phyloP scores from a whole-genome alignment of 1,140 invertebrate species.

The Leptopilina boulardi region DNA sequence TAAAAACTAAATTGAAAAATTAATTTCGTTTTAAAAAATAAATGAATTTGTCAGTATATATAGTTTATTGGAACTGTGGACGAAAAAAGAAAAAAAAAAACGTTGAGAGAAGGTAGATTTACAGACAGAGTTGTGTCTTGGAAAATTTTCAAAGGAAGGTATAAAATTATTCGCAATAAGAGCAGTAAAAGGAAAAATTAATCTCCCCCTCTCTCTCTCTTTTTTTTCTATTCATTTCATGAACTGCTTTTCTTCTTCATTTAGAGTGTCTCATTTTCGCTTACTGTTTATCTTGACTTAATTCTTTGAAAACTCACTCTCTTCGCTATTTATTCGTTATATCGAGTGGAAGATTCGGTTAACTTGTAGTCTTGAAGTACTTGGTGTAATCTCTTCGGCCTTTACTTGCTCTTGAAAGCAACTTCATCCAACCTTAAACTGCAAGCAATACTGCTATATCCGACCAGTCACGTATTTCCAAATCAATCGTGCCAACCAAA shows the following conservation, averaged over 20 bases:
- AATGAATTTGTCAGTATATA: too few species aligned
- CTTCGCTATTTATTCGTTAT: conserved; percentile 9
- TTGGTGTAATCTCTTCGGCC: conserved; percentile 14
- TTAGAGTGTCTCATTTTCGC: conserved; percentile 15
- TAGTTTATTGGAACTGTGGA: too few species aligned
- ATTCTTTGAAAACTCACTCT: conserved; percentile 9
- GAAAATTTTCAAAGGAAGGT: too few species aligned
- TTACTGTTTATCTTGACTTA: not conserved
- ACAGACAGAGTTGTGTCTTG: too few species aligned
- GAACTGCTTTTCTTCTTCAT: not conserved
- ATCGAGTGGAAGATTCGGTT: conserved; percentile 23
- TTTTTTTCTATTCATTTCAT: not conserved
- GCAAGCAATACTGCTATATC: not conserved
- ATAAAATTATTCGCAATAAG: not conserved
- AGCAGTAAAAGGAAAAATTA: not conserved
- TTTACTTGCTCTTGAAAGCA: conserved; percentile 9
- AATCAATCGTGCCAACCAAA: conserved; percentile 20
- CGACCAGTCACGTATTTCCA: conserved; percentile 24
- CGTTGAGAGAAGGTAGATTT: too few species aligned
- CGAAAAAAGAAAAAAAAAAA: too few species aligned
- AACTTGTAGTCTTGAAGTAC: not conserved
- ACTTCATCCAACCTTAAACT: conserved; percentile 14
- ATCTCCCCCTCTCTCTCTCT: too few species aligned
- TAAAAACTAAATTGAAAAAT: too few species aligned
- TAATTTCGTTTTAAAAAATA: too few species aligned